Evolutionary conservation across 1,140 invertebrate genomes (phyloP).

Genomic region (Hirudo medicinalis): DNA sequence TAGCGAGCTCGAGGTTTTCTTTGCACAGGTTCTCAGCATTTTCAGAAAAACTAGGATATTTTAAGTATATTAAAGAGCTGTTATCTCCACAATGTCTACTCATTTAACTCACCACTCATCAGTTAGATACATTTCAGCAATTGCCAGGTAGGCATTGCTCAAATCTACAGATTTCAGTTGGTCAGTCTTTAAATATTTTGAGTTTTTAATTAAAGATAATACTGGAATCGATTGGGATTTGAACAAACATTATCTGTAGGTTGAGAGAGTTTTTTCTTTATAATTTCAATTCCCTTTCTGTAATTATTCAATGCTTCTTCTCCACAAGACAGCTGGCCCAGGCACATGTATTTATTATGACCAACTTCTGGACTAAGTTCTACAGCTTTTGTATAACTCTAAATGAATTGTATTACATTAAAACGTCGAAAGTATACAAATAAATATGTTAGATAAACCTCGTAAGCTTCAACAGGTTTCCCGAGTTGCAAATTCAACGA

Average conservation of each 20-base stretch:
- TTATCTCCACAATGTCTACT: not conserved
- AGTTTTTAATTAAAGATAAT: too few relatives aligned
- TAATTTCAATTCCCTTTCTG: not conserved
- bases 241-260: too few relatives aligned
- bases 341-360: slow-evolving; percentile 1
- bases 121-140: slow-evolving; percentile 6
- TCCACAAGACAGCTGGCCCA: slow-evolving; percentile 4
- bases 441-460: not conserved
- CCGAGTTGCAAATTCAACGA: not conserved
- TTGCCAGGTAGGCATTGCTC: slow-evolving; percentile 6
- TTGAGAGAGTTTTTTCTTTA: slow-evolving; percentile 1
- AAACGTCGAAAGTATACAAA: not conserved
- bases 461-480: not conserved
- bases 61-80: not conserved
- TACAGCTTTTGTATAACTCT: slow-evolving; percentile 7
- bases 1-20: not conserved
- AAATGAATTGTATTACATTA: not conserved
- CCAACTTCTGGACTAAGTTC: not conserved
- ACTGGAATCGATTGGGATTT: too few relatives aligned
- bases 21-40: not conserved
- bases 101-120: not conserved
- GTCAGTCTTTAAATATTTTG: too few relatives aligned
- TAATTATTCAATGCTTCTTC: not conserved
- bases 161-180: not conserved
- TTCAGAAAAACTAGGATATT: not conserved